A percentile compares a stretch with the other conserved stretches of the same genome.
Evolutionary conservation across 2,113 vertebrate genomes (phyloP).

Genomic region (Bungarus multicinctus): DNA sequence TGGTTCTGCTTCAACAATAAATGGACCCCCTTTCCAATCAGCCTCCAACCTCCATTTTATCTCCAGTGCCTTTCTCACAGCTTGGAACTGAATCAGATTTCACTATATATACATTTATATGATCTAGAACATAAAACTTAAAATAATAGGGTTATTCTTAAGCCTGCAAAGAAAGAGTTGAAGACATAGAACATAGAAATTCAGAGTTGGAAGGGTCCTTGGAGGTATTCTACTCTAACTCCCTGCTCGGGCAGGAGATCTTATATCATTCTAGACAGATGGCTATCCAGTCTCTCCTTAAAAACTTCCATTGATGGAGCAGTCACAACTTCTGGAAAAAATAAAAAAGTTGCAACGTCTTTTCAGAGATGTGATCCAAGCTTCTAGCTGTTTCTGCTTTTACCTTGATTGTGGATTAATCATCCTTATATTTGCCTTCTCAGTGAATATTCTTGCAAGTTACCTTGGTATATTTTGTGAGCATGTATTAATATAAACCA

Average conservation of each 20-base stretch:
- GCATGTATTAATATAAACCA: background rate
- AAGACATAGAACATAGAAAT: too few species aligned
- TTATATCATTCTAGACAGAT: background rate
- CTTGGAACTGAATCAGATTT: too few species aligned
- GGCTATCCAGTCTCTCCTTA: background rate
- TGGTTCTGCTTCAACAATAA: too few species aligned
- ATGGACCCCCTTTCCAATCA: too few species aligned
- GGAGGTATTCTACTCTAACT: background rate
- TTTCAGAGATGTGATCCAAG: background rate
- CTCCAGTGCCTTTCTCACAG: too few species aligned
- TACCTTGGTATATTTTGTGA: background rate
- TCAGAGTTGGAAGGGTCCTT: background rate
- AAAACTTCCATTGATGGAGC: background rate
- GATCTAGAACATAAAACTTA: background rate
- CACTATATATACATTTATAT: too few species aligned
- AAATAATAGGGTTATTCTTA: too few species aligned
- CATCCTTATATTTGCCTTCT: background rate
- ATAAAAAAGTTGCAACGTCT: background rate
- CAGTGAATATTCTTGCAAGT: background rate
- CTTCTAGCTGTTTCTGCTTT: background rate
- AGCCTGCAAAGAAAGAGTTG: too few species aligned
- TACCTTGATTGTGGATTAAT: background rate
- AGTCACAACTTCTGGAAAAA: background rate
- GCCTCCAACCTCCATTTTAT: too few species aligned
- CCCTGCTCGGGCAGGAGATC: background rate